These are phyloP conservation scores for Sepiola atlantica DNA, from an alignment of 2,888 invertebrate genomes.

Conservation along the genomic window DNA sequence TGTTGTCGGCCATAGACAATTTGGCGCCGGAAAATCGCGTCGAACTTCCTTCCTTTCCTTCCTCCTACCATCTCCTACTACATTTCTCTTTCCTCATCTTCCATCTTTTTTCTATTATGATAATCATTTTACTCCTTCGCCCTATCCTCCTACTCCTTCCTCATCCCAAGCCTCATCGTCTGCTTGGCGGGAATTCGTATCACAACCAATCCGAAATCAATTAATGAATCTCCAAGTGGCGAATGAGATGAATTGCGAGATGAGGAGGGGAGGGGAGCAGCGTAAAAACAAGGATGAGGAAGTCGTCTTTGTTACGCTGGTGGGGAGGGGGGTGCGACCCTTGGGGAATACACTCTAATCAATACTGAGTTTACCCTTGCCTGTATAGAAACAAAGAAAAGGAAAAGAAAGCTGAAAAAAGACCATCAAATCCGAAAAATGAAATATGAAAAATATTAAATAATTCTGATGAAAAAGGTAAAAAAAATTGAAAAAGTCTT, in stretches of 20 bases:
- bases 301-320: too few species aligned
- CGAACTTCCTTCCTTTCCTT: not conserved
- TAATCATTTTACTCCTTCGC: not conserved
- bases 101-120: not conserved
- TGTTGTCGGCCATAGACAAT: not conserved
- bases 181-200: not conserved
- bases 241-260: not conserved
- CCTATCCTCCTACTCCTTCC: not conserved
- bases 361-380: too few species aligned
- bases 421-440: too few species aligned
- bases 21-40: not conserved
- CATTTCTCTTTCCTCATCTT: not conserved
- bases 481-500: too few species aligned
- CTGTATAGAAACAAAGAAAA: too few species aligned
- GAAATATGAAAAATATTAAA: too few species aligned
- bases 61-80: not conserved
- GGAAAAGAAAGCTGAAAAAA: too few species aligned
- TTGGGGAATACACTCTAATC: too few species aligned
- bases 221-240: not conserved
- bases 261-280: not conserved
- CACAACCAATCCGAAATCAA: slow-evolving; percentile 13
- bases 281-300: too few species aligned
- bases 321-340: too few species aligned
- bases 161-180: not conserved
- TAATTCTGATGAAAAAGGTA: too few species aligned